phyloP scores from a whole-genome alignment of 2,797 vertebrate genomes.

The Tenualosa ilisha region DNA sequence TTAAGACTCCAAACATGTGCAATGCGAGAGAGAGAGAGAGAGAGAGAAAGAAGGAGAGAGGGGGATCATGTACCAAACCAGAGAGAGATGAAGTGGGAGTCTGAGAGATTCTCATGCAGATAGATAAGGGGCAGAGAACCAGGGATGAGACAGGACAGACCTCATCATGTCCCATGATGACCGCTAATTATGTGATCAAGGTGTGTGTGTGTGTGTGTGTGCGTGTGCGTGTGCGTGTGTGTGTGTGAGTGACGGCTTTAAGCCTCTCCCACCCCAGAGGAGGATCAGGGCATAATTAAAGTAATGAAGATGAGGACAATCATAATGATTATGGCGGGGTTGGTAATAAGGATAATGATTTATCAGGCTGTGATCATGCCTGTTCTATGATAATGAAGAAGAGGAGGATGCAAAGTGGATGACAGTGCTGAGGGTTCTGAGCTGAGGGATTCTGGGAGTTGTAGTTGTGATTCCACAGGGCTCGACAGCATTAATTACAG shows the following conservation, averaged over 20 bases:
- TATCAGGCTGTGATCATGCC: background rate
- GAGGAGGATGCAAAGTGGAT: background rate
- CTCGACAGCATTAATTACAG: background rate
- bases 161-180: background rate
- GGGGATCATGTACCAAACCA: too few relatives aligned
- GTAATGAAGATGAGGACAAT: background rate
- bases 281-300: background rate
- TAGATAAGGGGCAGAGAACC: background rate
- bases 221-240: background rate
- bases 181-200: background rate
- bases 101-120: background rate
- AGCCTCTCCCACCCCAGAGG: background rate
- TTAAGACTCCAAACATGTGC: too few relatives aligned
- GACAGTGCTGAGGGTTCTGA: background rate
- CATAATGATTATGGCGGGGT: background rate
- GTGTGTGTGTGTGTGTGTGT: background rate
- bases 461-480: background rate
- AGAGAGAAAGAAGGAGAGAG: background rate
- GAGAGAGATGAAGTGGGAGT: background rate
- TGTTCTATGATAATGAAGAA: background rate
- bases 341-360: background rate
- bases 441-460: slow-evolving; percentile 7
- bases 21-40: background rate
- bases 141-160: background rate
- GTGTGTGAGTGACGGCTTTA: background rate